Base-by-base conservation (phyloP, 2,888 invertebrate species). In the Caenorhabditis wallacei region DNA sequence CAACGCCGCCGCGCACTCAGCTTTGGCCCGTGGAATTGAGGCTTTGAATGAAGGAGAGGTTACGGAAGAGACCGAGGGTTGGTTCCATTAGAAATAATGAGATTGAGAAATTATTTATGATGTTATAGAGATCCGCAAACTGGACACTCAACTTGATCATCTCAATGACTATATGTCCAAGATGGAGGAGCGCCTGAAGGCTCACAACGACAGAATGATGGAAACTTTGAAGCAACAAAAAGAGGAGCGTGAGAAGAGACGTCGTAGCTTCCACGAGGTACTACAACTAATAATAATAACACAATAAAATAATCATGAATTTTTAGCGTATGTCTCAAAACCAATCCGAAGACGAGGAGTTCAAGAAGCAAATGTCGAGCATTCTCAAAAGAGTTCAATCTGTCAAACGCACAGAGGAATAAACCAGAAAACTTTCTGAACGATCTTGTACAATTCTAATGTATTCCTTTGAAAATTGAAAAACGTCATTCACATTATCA, bases 101-200 rank as follows among this genome's bases (percentile, higher is more conserved):
- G 13, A 18, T 22, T 20, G 43, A 4, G 18, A 2, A 30, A 16
- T 2, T 5, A 51, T 51, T 18, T n/a, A n/a, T n/a, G n/a, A n/a
- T 20, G 56, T 86, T 91, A 10, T 72, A 92, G 91, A 91, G 70
- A 92, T 91, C 80, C 90, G 90, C 69, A 89, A 88, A 64, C 80
- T 91, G 30, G 90, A 92, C 85, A 83, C 87, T 10, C 91, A 91
- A 82, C 82, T 91, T 64, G 91, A 92, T 82, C 91, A 92, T 71
- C 80, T 91, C 56, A 91, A 91, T 71, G 91, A 92, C 56, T 91
- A 91, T 85, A 90, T 91, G 90, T 81, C 85, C 35, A 90, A 90
- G 81, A 89, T 91, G 76, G 87, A 87, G 26, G 74, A 85, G 63
- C 70, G 85, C 24, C 81, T 87, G 57, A 85, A 87, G 71, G 85